phyloP scores from a whole-genome alignment of 2,113 vertebrate genomes.

The Clarias gariepinus region DNA sequence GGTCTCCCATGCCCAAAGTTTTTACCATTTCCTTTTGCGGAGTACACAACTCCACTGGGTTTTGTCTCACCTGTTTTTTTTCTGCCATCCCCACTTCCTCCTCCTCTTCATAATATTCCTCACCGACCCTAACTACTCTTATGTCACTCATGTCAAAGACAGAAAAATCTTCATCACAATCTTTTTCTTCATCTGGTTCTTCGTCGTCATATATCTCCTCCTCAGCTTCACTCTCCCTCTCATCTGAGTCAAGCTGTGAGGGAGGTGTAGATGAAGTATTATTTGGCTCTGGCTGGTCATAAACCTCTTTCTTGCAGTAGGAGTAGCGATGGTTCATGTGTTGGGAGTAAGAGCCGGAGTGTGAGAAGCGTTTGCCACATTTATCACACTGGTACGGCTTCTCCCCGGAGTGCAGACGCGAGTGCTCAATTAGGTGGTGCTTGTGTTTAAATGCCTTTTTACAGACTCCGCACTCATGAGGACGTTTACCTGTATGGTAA shows the following conservation, averaged over 20 bases:
- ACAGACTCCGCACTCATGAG: conserved; percentile 92
- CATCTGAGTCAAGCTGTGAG: conserved; percentile 88
- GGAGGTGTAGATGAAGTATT: conserved; percentile 72
- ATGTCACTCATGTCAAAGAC: conserved; percentile 76
- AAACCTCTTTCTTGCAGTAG: conserved; percentile 91
- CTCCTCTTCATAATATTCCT: conserved; percentile 68
- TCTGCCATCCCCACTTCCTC: conserved; percentile 60
- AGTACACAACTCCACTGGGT: conserved; percentile 35
- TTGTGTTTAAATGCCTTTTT: conserved; percentile 99
- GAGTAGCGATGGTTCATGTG: conserved; percentile 99
- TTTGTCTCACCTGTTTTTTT: conserved; percentile 28
- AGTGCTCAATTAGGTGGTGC: conserved; percentile 97
- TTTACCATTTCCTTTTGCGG: conserved; percentile 58
- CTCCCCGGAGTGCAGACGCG: conserved; percentile 93
- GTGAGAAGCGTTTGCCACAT: conserved; percentile 95
- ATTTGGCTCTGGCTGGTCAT: conserved; percentile 65
- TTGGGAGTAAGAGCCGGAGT: conserved; percentile 96
- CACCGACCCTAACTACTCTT: conserved; percentile 73
- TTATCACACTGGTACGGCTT: conserved; percentile 99
- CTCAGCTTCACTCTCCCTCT: conserved; percentile 86
- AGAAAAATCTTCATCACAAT: conserved; percentile 74
- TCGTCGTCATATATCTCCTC: conserved; percentile 78
- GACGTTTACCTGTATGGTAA: conserved; percentile 83
- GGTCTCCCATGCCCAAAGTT: conserved; percentile 61
- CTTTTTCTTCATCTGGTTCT: conserved; percentile 84